Evolutionary conservation across 2,888 invertebrate genomes (phyloP).

Genomic region (Laothoe populi): DNA sequence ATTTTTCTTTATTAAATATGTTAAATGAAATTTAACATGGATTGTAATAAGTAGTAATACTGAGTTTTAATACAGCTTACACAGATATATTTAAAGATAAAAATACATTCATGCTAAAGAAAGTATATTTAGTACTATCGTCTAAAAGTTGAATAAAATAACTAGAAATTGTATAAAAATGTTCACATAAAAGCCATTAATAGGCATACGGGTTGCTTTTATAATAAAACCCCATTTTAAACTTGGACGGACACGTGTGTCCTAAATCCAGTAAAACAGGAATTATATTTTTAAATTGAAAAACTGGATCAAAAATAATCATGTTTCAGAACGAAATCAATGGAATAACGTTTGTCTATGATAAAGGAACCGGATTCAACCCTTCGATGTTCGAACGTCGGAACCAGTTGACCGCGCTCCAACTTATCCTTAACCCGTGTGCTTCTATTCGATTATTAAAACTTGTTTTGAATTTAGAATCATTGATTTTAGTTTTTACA

Average conservation of each 20-base stretch:
- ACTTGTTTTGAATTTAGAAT: constrained; percentile 46
- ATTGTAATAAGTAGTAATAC: no score
- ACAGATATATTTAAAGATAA: no score
- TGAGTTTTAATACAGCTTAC: no score
- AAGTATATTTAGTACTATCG: background rate
- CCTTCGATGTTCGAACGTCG: constrained; percentile 40
- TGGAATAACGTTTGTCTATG: constrained; percentile 33
- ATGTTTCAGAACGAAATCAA: constrained; percentile 48
- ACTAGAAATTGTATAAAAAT: background rate
- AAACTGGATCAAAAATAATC: constrained; percentile 37
- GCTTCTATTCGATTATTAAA: constrained; percentile 42
- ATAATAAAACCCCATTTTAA: background rate
- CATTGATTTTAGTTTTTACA: constrained; percentile 35
- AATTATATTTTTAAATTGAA: constrained; percentile 37
- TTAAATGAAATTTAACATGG: no score
- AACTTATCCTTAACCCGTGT: constrained; percentile 7
- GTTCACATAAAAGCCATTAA: background rate
- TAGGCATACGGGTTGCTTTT: background rate
- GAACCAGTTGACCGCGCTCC: constrained; percentile 41
- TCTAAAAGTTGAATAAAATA: background rate
- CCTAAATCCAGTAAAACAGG: constrained; percentile 35
- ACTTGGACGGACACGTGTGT: constrained; percentile 36
- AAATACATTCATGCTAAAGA: background rate
- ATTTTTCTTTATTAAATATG: no score
- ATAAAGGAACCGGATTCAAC: constrained; percentile 52